Base-by-base conservation (phyloP, 2,888 invertebrate genomes). In the Drosophila helvetica region DNA sequence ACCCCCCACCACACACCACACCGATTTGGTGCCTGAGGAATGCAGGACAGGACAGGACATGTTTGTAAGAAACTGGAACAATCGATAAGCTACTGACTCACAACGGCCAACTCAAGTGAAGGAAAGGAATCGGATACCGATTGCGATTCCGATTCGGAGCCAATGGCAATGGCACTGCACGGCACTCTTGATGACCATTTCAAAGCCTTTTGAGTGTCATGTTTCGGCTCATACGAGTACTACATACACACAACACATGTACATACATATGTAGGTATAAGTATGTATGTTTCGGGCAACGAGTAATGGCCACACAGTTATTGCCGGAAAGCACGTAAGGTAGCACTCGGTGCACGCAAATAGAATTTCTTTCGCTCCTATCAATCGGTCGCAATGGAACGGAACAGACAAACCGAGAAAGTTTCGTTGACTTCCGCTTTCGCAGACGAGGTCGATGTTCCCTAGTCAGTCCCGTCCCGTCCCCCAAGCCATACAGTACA, bases 381-480 rank as follows among this genome's bases (percentile, higher is more conserved):
- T 46, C 17, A 46, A 60, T 54, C 66, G 33, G 17, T 50, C 45
- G 55, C 15, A 38, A n/a, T 38, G 65, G n/a, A 38, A n/a, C 27
- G 50, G 30, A 17, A 42, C 19, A 53, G 63, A 69, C 69, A 68
- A 51, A 30, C 61, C 45, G 51, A 46, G 55, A 53, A 57, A 56
- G 38, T 71, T 63, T 68, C 52, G 46, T 64, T 67, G 64, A 50
- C 71, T 64, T 55, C 64, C 64, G 46, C 50, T 51, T 71, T 58
- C 54, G 38, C 47, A 48, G 57, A 48, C 54, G 64, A 71, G 71
- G 71, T 71, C 71, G 72, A 54, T 71, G 71, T 22, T 64, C 71
- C 6, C 47, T 10, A 17, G 27, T 27, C 18, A 10, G 3, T 19
- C 4, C 33, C 18, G 3, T 19, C 4, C 33, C 18, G 22, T 22